phyloP scores from a whole-genome alignment of 2,797 vertebrate species.

The Tympanoctomys barrerae region DNA sequence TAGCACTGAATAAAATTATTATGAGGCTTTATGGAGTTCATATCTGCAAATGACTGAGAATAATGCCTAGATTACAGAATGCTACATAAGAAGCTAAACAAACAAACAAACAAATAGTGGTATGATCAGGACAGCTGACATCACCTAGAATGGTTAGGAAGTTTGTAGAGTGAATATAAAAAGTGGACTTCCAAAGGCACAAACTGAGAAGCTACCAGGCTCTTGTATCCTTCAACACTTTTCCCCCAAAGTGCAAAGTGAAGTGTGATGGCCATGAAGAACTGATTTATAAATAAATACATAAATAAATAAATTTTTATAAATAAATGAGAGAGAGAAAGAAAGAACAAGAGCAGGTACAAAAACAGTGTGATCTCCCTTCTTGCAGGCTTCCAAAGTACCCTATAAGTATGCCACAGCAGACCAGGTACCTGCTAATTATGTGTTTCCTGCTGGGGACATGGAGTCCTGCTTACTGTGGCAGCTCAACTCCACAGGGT shows the following conservation, averaged over 20 bases:
- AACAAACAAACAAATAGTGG: neutral
- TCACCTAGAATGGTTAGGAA: neutral
- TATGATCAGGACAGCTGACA: neutral
- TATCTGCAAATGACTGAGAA: slow-evolving; percentile 18
- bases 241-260: neutral
- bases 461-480: neutral
- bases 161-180: neutral
- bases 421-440: neutral
- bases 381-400: neutral
- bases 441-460: neutral
- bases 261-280: neutral
- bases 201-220: neutral
- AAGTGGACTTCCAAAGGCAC: neutral
- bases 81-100: neutral
- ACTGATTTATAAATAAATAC: neutral
- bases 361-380: neutral
- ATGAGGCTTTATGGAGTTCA: neutral
- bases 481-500: neutral
- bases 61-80: neutral
- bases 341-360: neutral
- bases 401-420: neutral
- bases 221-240: neutral
- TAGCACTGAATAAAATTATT: neutral
- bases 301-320: too few species aligned
- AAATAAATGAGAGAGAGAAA: too few species aligned